A percentile compares a stretch with the other conserved stretches of the same genome.
These are phyloP conservation scores for Morone saxatilis DNA, from an alignment of 2,113 vertebrate species.

Conservation along the genomic window DNA sequence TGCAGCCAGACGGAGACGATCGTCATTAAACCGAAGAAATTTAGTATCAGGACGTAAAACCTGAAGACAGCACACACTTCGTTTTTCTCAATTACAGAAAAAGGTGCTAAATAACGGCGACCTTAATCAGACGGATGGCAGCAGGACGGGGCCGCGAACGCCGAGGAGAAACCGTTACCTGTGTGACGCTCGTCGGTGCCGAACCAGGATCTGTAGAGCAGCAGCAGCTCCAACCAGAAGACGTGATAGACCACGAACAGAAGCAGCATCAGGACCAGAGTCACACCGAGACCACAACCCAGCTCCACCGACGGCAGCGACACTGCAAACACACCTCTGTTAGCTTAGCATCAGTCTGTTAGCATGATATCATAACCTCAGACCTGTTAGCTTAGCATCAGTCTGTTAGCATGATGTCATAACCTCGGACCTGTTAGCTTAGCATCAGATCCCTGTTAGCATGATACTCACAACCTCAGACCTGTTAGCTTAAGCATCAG, in stretches of 20 bases:
- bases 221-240: conserved; percentile 95
- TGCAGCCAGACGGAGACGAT: background rate
- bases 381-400: too few relatives aligned
- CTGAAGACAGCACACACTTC: too few relatives aligned
- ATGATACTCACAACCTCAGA: too few relatives aligned
- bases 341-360: too few relatives aligned
- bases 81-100: background rate
- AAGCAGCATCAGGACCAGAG: conserved; percentile 87
- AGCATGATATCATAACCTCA: too few relatives aligned
- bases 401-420: too few relatives aligned
- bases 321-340: conserved; percentile 56
- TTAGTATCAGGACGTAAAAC: conserved; percentile 11
- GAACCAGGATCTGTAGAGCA: conserved; percentile 95
- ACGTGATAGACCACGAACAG: conserved; percentile 92
- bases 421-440: too few relatives aligned
- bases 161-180: conserved; percentile 76
- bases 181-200: conserved; percentile 93
- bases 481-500: too few relatives aligned
- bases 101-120: background rate
- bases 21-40: background rate
- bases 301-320: conserved; percentile 89
- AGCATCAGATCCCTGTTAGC: too few relatives aligned
- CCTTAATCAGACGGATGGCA: too few relatives aligned
- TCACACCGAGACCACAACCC: conserved; percentile 90
- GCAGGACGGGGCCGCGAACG: too few relatives aligned